A percentile compares a stretch with the other conserved stretches of the same genome.
phyloP scores from a whole-genome alignment of 2,113 vertebrate genomes.

The Isurus oxyrinchus region DNA sequence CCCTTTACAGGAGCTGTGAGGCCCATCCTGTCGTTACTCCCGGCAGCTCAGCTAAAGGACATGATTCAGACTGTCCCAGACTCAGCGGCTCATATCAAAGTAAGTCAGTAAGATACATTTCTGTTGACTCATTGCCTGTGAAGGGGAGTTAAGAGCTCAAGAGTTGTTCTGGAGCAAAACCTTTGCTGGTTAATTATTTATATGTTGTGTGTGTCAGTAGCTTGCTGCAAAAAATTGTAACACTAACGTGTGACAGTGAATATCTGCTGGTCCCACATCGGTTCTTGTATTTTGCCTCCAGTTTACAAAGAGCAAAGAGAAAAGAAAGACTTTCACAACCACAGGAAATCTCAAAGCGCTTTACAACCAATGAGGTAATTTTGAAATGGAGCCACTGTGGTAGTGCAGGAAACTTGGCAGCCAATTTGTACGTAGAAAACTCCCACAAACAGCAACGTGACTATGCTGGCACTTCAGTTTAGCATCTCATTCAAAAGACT shows the following conservation, averaged over 20 bases:
- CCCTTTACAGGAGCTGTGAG: constrained; percentile 48
- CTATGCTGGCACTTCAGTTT: no score
- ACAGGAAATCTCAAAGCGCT: neutral
- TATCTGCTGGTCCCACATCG: neutral
- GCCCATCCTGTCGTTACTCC: constrained; percentile 46
- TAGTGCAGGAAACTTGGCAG: no score
- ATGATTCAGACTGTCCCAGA: constrained; percentile 75
- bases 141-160: neutral
- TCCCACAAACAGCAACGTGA: no score
- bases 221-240: neutral
- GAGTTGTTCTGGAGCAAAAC: neutral
- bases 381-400: neutral
- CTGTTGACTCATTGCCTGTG: neutral
- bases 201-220: neutral
- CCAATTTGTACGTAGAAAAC: no score
- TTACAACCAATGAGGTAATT: neutral
- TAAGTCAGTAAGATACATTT: constrained; percentile 46
- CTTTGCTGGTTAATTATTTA: neutral
- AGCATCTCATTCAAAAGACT: no score
- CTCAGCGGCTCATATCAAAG: constrained; percentile 67
- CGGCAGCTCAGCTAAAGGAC: constrained; percentile 55
- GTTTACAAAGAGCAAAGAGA: neutral
- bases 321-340: neutral
- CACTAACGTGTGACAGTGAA: neutral
- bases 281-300: neutral